Evolutionary conservation across 2,888 invertebrate species (phyloP).

Genomic region (Lapara coniferarum): DNA sequence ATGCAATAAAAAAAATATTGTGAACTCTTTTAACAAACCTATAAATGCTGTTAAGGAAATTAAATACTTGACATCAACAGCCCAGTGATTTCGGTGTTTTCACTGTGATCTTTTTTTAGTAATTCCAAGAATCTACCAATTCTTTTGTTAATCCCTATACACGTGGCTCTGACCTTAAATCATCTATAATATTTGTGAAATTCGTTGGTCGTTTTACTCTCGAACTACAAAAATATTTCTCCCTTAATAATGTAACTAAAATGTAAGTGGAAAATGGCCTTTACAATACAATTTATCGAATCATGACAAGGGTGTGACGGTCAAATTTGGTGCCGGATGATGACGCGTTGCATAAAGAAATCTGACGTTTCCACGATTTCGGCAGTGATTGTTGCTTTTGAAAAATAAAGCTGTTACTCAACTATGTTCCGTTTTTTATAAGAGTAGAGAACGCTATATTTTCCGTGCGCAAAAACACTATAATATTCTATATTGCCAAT

Average conservation of each 20-base stretch:
- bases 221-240: neutral
- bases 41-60: too few species aligned
- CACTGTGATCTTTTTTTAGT: neutral
- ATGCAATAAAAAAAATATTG: too few species aligned
- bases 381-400: conserved; percentile 37
- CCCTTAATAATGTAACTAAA: conserved; percentile 1
- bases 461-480: neutral
- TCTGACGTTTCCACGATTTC: conserved; percentile 46
- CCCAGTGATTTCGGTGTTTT: neutral
- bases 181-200: neutral
- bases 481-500: too few species aligned
- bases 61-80: neutral
- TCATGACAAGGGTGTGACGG: conserved; percentile 64
- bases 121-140: neutral
- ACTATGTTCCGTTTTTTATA: neutral
- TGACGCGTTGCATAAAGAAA: conserved; percentile 44
- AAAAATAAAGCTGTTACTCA: neutral
- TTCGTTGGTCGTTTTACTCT: neutral
- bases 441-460: neutral
- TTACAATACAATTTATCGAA: conserved; percentile 46
- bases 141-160: neutral
- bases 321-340: conserved; percentile 47
- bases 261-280: conserved; percentile 34
- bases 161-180: neutral
- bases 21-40: too few species aligned